Base-by-base conservation (phyloP, 2,888 invertebrate genomes). In the Trilocha varians region DNA sequence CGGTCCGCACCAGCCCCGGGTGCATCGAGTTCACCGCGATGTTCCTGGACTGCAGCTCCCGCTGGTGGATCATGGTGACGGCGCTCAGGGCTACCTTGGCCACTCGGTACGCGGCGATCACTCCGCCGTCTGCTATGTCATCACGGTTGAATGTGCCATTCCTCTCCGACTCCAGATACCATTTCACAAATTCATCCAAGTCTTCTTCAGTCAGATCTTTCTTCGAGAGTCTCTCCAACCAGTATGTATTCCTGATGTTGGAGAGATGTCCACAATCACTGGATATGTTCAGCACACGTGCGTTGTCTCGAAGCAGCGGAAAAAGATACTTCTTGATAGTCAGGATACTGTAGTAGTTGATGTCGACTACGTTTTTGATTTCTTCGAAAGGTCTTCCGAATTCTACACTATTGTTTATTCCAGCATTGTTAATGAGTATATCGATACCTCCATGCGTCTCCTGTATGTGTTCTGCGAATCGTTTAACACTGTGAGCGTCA, bases 1-100 rank as follows among this genome's bases (percentile, higher is more conserved):
- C 93, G 0, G 94, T 95, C 46, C 87, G 88, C 0, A 94, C 93
- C 51, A 91, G 88, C 0, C 94, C 94, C 5, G 93, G 94, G 65
- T 91, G 90, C 57, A 91, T 88, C 8, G 89, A 78, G 66, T 93
- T 93, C 0, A 82, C 65, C 0, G 53, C 53, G 32, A 93, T 87
- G 44, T 91, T 88, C 42, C 88, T 85, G 0, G 84, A 77, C 8
- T 67, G 66, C 11, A 93, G 79, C 32, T 85, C 71, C 32, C 78
- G 74, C 55, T 93, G 92, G 52, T 93, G 92, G 36, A 93, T 70
- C 25, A 87, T 73, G 0, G 91, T 88, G 39, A 93, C 59, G 1
- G 92, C 91, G 42, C 88, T 88, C 2, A 93, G 75, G 2, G 89
- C 92, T 0, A 93, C 89, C 78, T 94, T 94, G 0, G 93, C 90